Base-by-base conservation (phyloP, 1,140 invertebrate genomes). In the Wiebesia pumilae region DNA sequence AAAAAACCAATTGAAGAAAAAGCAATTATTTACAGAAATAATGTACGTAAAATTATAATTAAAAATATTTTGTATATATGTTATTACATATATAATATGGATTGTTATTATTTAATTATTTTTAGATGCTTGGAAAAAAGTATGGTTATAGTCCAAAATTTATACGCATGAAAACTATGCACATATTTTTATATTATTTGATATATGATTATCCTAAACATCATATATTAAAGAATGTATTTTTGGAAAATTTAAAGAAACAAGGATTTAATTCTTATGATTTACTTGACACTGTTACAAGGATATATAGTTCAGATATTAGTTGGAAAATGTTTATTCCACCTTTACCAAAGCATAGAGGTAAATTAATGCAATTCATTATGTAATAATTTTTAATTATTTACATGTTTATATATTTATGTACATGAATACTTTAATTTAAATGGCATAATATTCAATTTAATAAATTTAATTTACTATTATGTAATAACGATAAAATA, bases 281-380 rank as follows among this genome's bases (percentile, higher is more conserved):
- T 81, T 94, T 94, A 84, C 90, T 94, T 19, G 86, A 88, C 0
- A 88, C 92, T 14, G 93, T 95, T 85, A 91, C 95, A 47, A 90
- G 89, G 12, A 91, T 95, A 87, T 96, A 95, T 80, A 91, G 89
- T 21, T 91, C 93, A 2, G 92, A 95, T 88, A 91, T 96, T 6
- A 93, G 92, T 87, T 97, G 96, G 96, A 96, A 96, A 92, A 97
- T 96, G 91, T 97, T 97, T 90, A 92, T 98, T 21, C 95, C 96
- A 3, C 95, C 96, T 1, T 89, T 97, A 65, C 96, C 95, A 1
- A 90, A 91, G 71, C 95, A 97, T 89, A 90, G 89, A 65, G 95
- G 94, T 95, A 90, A 88, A 51, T 43, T 30, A 40, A 33, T 80
- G 38, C 27, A 62, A 14, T 38, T 30, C 1, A 71, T 3, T 69